Evolutionary conservation across 2,888 invertebrate genomes (phyloP).

Genomic region (Anticlea derivata): DNA sequence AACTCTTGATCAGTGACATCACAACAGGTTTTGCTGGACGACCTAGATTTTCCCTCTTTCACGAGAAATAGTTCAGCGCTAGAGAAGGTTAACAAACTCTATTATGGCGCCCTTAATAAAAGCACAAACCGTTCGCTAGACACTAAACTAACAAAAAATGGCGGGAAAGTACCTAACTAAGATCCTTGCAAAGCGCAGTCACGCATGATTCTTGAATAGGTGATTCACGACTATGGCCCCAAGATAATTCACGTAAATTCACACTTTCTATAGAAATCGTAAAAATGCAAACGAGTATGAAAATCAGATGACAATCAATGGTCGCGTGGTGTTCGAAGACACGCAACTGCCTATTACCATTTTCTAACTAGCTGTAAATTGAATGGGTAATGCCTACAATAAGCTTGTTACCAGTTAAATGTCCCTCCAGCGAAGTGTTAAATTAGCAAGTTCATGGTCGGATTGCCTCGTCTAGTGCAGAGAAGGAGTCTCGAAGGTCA

Average conservation of each 20-base stretch:
- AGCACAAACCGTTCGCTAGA: no score
- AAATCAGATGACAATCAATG: constrained; percentile 13
- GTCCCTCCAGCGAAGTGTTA: constrained; percentile 8
- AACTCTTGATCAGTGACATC: no score
- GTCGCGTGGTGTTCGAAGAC: constrained; percentile 10
- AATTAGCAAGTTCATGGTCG: constrained; percentile 23
- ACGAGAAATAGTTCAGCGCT: no score
- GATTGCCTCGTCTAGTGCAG: constrained; percentile 7
- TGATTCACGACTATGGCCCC: constrained; percentile 9
- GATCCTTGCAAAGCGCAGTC: no score
- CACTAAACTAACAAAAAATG: no score
- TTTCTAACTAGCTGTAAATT: constrained; percentile 15
- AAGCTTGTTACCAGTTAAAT: constrained; percentile 7
- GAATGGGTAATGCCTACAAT: constrained; percentile 15
- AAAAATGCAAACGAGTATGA: constrained; percentile 6
- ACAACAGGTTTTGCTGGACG: no score
- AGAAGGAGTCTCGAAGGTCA: constrained; percentile 21
- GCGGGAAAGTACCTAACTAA: no score
- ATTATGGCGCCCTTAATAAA: no score
- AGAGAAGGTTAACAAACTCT: no score
- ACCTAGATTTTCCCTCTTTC: no score
- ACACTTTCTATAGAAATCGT: background rate
- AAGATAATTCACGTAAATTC: background rate
- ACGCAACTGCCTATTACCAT: constrained; percentile 18
- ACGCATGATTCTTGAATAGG: constrained; percentile 5